Conservation (phyloP, 2,888 invertebrate genomes). For the Galerucella calmariensis region DNA sequence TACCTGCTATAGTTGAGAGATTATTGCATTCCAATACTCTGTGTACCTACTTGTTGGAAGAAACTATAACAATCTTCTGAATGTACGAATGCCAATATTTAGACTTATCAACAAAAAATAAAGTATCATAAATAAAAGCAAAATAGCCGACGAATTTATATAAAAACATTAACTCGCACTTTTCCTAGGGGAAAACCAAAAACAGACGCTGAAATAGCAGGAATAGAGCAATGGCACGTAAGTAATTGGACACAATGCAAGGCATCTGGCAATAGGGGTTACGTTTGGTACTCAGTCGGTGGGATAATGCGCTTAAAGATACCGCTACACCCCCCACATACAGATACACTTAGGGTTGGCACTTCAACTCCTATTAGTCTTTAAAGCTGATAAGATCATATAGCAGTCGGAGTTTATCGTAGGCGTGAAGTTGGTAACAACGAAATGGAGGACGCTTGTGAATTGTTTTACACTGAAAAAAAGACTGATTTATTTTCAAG, state of each 20-base stretch:
- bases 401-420: constrained; percentile 43
- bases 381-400: constrained; percentile 46
- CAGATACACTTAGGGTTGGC: constrained; percentile 51
- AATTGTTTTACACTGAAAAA: constrained; percentile 14
- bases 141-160: constrained; percentile 33
- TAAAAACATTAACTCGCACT: constrained; percentile 47
- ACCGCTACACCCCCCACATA: constrained; percentile 52
- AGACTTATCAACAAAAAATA: too few relatives aligned
- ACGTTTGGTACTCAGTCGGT: constrained; percentile 54
- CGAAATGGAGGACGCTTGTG: constrained; percentile 10
- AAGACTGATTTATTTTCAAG: not conserved
- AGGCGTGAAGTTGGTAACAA: constrained; percentile 22
- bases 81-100: too few relatives aligned
- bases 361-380: constrained; percentile 49
- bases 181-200: constrained; percentile 41
- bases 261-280: constrained; percentile 58
- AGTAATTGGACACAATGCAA: constrained; percentile 56
- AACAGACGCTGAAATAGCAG: constrained; percentile 40
- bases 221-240: constrained; percentile 56
- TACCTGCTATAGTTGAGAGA: too few relatives aligned
- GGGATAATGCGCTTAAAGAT: constrained; percentile 59
- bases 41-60: too few relatives aligned
- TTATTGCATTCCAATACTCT: too few relatives aligned
- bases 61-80: too few relatives aligned
- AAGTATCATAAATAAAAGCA: too few relatives aligned